Percentiles rank a stretch among this genome's conserved stretches.
phyloP scores from a whole-genome alignment of 2,797 vertebrate species.

The Hirundo rustica region DNA sequence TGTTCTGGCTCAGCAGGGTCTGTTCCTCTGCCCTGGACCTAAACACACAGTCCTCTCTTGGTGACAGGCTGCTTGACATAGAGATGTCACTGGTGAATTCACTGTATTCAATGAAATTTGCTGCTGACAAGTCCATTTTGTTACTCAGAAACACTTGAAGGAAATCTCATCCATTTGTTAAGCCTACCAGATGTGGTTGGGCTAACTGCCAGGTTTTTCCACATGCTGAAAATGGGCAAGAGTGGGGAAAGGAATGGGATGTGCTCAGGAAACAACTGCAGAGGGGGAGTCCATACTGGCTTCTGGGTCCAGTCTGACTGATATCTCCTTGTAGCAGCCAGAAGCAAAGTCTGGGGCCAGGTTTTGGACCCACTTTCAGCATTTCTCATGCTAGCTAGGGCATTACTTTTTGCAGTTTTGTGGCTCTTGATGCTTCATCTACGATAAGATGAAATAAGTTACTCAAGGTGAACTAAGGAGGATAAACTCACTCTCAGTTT shows the following conservation, averaged over 20 bases:
- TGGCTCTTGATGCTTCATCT: background rate
- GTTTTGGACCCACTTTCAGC: background rate
- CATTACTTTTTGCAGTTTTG: background rate
- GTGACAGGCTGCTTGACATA: background rate
- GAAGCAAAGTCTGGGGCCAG: background rate
- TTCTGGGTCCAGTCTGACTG: background rate
- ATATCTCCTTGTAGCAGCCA: background rate
- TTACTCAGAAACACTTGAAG: background rate
- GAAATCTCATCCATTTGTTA: background rate
- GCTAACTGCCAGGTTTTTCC: background rate
- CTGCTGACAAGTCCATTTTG: background rate
- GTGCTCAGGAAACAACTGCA: background rate
- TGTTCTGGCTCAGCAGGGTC: background rate
- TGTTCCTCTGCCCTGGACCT: background rate
- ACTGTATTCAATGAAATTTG: background rate
- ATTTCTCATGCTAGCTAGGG: background rate
- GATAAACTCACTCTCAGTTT: background rate
- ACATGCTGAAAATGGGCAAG: background rate
- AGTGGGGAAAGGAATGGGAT: background rate
- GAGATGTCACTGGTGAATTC: background rate
- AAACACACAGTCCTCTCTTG: background rate
- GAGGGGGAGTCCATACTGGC: background rate
- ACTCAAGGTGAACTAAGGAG: background rate
- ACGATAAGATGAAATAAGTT: background rate
- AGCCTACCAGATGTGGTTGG: background rate